These are phyloP conservation scores for Campoletis raptor DNA, from an alignment of 2,888 invertebrate species.

Conservation along the genomic window DNA sequence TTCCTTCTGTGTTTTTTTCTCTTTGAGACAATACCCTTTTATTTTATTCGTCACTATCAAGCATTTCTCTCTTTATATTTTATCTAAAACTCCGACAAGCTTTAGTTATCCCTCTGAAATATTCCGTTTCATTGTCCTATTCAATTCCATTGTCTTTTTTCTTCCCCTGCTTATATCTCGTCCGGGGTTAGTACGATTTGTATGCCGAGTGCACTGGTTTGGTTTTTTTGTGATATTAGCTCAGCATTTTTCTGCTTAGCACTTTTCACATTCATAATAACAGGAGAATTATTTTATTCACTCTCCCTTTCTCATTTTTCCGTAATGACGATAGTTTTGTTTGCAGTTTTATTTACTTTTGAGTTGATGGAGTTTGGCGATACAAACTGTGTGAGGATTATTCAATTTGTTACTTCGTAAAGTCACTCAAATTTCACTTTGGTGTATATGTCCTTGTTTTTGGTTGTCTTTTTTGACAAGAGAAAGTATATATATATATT, in stretches of 20 bases:
- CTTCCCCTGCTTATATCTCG: not conserved
- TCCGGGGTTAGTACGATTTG: slow-evolving; percentile 74
- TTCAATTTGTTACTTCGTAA: not conserved
- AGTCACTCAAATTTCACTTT: not conserved
- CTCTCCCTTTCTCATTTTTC: not conserved
- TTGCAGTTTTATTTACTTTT: not conserved
- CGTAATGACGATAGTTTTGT: not conserved
- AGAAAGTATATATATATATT: not conserved
- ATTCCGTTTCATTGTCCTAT: not conserved
- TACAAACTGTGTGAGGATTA: not conserved
- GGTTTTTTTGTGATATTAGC: slow-evolving; percentile 83
- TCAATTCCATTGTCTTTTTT: slow-evolving; percentile 28
- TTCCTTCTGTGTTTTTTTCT: not conserved
- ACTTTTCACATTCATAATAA: slow-evolving; percentile 24
- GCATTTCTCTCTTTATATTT: not conserved
- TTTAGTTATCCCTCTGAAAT: slow-evolving; percentile 80
- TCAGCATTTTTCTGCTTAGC: slow-evolving; percentile 69
- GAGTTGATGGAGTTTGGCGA: not conserved
- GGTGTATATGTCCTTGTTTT: not conserved
- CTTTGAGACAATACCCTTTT: not conserved
- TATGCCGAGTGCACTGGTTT: slow-evolving; percentile 79
- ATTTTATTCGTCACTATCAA: slow-evolving; percentile 10
- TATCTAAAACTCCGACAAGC: slow-evolving; percentile 81
- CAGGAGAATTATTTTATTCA: not conserved
- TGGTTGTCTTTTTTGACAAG: not conserved